These are phyloP conservation scores for Acronicta aceris DNA, from an alignment of 2,888 invertebrate genomes.

Conservation along the genomic window DNA sequence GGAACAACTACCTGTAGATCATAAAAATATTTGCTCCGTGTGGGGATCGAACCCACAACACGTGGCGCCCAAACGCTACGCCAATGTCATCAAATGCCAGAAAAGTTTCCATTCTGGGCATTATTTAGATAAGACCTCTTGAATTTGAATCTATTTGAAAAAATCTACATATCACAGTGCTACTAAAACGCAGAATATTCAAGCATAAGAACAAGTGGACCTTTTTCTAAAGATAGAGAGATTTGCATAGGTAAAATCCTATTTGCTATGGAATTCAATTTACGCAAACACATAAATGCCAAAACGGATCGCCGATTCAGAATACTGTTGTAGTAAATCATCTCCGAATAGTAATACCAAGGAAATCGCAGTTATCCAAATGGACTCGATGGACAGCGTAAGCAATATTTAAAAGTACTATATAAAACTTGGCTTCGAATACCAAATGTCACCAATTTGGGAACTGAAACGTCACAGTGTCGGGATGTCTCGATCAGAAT, in stretches of 20 bases:
- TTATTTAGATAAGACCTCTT: too few species aligned
- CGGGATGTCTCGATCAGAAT: slow-evolving; percentile 70
- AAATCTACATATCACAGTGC: too few species aligned
- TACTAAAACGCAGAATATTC: not conserved
- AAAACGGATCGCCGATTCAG: slow-evolving; percentile 33
- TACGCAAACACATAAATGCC: slow-evolving; percentile 23
- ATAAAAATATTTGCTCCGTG: too few species aligned
- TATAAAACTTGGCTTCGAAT: slow-evolving; percentile 56
- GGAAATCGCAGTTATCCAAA: slow-evolving; percentile 45
- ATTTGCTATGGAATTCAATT: slow-evolving; percentile 20
- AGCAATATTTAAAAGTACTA: slow-evolving; percentile 58
- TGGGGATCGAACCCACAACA: too few species aligned
- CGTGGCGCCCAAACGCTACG: too few species aligned
- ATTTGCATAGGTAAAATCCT: slow-evolving; percentile 1
- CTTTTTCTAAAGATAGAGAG: too few species aligned
- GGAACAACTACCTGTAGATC: too few species aligned
- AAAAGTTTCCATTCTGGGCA: not conserved
- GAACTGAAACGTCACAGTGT: slow-evolving; percentile 54
- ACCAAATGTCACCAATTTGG: slow-evolving; percentile 58
- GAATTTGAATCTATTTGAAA: too few species aligned
- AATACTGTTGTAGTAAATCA: slow-evolving; percentile 40
- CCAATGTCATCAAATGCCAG: too few species aligned
- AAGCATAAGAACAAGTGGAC: not conserved
- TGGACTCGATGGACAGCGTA: slow-evolving; percentile 36
- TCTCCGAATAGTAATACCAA: slow-evolving; percentile 44